Conservation (phyloP, 2,888 invertebrate genomes). For the Cheilosia vulpina region DNA sequence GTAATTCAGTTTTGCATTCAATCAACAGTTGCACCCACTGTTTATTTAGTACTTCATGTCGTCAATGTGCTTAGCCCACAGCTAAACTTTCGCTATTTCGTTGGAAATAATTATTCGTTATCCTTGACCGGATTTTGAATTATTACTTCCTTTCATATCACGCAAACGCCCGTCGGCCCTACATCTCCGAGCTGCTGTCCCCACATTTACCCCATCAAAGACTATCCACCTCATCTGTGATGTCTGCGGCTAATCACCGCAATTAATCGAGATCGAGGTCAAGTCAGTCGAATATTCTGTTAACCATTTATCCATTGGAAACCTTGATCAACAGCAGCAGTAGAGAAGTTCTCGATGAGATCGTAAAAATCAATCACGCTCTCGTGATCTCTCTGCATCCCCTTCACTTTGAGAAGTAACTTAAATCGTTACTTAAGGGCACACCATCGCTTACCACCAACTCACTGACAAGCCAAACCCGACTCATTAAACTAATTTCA, state of each 20-base stretch:
- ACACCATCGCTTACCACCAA: slow-evolving; percentile 51
- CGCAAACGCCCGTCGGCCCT: slow-evolving; percentile 16
- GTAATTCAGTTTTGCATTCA: too few species aligned
- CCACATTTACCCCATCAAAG: background rate
- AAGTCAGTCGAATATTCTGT: slow-evolving; percentile 50
- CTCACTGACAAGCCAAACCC: slow-evolving; percentile 38
- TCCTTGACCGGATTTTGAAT: slow-evolving; percentile 37
- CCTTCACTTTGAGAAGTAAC: slow-evolving; percentile 66
- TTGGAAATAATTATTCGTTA: background rate
- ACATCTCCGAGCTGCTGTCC: background rate
- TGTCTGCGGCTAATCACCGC: slow-evolving; percentile 44
- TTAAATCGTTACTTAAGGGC: slow-evolving; percentile 66
- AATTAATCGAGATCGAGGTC: slow-evolving; percentile 71
- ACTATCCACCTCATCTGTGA: slow-evolving; percentile 9
- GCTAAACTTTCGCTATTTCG: background rate
- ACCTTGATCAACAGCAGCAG: slow-evolving; percentile 36
- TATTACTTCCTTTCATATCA: slow-evolving; percentile 41
- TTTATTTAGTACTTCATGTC: too few species aligned
- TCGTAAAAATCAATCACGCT: slow-evolving; percentile 52
- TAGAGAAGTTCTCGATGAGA: slow-evolving; percentile 55
- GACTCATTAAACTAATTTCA: slow-evolving; percentile 69
- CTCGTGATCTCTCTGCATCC: slow-evolving; percentile 54
- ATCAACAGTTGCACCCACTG: too few species aligned
- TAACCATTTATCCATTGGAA: slow-evolving; percentile 49
- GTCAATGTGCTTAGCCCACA: too few species aligned